Conservation (phyloP, 2,113 vertebrate species). For the Paramisgurnus dabryanus region DNA sequence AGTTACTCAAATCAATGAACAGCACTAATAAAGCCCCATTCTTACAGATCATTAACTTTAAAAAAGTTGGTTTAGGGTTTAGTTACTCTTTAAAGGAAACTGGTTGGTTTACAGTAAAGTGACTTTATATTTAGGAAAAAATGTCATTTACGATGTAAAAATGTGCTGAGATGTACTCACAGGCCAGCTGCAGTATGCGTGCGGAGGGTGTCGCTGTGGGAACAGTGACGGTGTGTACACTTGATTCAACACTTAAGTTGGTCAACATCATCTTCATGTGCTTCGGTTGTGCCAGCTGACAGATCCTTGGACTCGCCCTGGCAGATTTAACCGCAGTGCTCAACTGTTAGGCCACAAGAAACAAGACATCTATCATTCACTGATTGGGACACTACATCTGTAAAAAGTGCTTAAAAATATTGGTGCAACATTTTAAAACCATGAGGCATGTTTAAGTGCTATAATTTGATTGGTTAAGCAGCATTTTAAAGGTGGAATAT, state of each 20-base stretch:
- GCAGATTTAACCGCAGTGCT: conserved; percentile 53
- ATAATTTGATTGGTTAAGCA: too few species aligned
- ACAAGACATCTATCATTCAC: neutral
- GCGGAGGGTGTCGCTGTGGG: conserved; percentile 52
- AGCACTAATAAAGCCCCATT: too few species aligned
- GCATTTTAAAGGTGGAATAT: too few species aligned
- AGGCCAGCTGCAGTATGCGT: conserved; percentile 64
- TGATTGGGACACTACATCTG: neutral
- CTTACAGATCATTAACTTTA: too few species aligned
- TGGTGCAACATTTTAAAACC: neutral
- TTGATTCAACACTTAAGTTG: neutral
- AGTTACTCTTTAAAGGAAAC: too few species aligned
- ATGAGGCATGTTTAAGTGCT: neutral
- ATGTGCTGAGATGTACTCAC: conserved; percentile 50
- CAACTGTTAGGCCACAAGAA: conserved; percentile 52
- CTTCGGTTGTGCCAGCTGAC: conserved; percentile 66
- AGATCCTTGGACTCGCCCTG: conserved; percentile 57
- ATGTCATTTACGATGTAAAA: neutral
- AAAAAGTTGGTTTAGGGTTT: too few species aligned
- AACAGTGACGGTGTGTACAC: neutral
- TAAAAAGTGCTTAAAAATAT: neutral
- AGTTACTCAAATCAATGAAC: too few species aligned
- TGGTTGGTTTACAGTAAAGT: too few species aligned
- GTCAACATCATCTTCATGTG: neutral
- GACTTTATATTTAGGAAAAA: too few species aligned